A percentile compares a stretch with the other conserved stretches of the same genome.
These are phyloP conservation scores for Paratilapia polleni DNA, from an alignment of 2,113 vertebrate species.

Conservation along the genomic window DNA sequence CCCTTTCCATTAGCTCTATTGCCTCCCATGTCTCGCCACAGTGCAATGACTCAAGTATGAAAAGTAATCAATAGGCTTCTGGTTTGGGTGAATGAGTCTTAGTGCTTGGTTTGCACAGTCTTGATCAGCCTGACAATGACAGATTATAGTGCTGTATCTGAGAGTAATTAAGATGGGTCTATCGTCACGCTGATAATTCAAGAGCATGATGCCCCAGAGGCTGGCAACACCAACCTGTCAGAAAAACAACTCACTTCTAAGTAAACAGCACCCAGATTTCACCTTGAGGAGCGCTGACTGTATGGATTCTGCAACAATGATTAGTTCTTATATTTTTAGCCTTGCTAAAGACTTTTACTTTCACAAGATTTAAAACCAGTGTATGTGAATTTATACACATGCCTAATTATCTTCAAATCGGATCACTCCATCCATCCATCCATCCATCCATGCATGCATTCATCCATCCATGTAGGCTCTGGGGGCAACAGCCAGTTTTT, in stretches of 20 bases:
- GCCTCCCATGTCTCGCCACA: slow-evolving; percentile 66
- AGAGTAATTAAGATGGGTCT: slow-evolving; percentile 82
- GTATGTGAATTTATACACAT: neutral
- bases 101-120: slow-evolving; percentile 74
- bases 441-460: neutral
- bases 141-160: slow-evolving; percentile 69
- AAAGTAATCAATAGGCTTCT: slow-evolving; percentile 78
- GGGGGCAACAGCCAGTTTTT: neutral
- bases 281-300: slow-evolving; percentile 42
- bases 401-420: neutral
- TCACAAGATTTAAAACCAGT: neutral
- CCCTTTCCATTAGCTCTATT: slow-evolving; percentile 75
- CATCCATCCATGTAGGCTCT: neutral
- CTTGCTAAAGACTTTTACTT: neutral
- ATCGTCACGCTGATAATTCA: slow-evolving; percentile 70
- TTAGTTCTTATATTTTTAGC: neutral
- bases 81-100: slow-evolving; percentile 77
- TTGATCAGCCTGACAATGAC: slow-evolving; percentile 76
- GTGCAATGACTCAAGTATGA: slow-evolving; percentile 74
- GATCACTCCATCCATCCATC: neutral
- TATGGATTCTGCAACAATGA: neutral
- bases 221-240: slow-evolving; percentile 58
- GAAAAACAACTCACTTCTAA: slow-evolving; percentile 40
- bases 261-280: slow-evolving; percentile 53
- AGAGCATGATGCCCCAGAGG: slow-evolving; percentile 51